Conservation (phyloP, 1,140 invertebrate genomes). For the Galendromus occidentalis region DNA sequence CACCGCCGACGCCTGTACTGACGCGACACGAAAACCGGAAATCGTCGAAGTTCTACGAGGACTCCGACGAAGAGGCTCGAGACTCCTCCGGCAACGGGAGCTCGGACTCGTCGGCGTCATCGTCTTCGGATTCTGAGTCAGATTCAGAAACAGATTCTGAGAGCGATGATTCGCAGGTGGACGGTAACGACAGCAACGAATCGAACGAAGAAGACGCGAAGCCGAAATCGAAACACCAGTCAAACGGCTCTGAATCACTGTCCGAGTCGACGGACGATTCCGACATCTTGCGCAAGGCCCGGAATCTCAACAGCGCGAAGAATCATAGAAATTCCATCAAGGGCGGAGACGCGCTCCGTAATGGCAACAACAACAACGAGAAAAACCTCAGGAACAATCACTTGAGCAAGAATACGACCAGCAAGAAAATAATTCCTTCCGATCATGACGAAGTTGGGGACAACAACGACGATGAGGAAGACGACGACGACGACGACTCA, state of each 20-base stretch:
- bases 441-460: constrained; percentile 18
- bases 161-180: constrained; percentile 18
- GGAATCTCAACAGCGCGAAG: constrained; percentile 8
- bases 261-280: background rate
- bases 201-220: constrained; percentile 11
- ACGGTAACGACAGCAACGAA: constrained; percentile 12
- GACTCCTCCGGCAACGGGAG: constrained; percentile 15
- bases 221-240: background rate
- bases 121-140: constrained; percentile 2
- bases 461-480: constrained; percentile 20
- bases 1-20: constrained; percentile 23
- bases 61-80: constrained; percentile 19
- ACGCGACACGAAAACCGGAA: constrained; percentile 29
- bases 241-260: background rate
- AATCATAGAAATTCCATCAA: background rate
- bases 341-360: background rate
- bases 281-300: background rate
- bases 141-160: constrained; percentile 13
- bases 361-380: background rate
- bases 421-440: constrained; percentile 7
- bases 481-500: constrained; percentile 21
- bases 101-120: background rate
- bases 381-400: constrained; percentile 17
- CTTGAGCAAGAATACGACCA: constrained; percentile 15
- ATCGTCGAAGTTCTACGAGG: constrained; percentile 34